Conservation (phyloP, 2,888 invertebrate genomes). For the Tolmerus cingulatus region DNA sequence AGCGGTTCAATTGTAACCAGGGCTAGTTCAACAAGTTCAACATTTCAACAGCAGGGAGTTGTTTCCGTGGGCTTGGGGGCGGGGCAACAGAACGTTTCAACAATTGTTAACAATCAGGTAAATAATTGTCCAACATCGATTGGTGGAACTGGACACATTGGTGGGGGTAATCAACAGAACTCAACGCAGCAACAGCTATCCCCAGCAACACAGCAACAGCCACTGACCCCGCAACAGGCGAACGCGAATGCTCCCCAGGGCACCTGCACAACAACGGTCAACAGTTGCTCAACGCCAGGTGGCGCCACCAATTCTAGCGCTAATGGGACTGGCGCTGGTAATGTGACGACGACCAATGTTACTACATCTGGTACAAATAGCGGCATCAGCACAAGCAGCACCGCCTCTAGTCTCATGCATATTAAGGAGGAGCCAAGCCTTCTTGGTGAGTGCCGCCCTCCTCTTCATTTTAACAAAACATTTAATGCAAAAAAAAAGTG, state of each 20-base stretch:
- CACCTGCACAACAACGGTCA: background rate
- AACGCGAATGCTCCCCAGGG: background rate
- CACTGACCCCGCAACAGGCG: background rate
- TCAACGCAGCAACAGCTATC: background rate
- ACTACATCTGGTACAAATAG: background rate
- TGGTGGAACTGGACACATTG: background rate
- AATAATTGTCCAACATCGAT: background rate
- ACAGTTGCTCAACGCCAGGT: background rate
- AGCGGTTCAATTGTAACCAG: background rate
- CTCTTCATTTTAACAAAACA: too few relatives aligned
- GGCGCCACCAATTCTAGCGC: background rate
- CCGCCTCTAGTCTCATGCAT: slow-evolving; percentile 26
- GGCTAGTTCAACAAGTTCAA: background rate
- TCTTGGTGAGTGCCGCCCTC: too few relatives aligned
- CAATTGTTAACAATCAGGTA: background rate
- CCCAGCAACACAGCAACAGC: background rate
- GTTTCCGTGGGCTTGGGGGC: background rate
- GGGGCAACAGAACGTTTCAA: background rate
- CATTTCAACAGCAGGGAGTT: background rate
- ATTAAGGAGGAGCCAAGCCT: slow-evolving; percentile 36
- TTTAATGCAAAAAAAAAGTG: too few relatives aligned
- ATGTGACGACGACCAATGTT: background rate
- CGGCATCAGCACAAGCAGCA: background rate
- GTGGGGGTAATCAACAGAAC: background rate
- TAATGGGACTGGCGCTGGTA: background rate